These are phyloP conservation scores for Epinephelus moara DNA, from an alignment of 2,113 vertebrate species.

Conservation along the genomic window DNA sequence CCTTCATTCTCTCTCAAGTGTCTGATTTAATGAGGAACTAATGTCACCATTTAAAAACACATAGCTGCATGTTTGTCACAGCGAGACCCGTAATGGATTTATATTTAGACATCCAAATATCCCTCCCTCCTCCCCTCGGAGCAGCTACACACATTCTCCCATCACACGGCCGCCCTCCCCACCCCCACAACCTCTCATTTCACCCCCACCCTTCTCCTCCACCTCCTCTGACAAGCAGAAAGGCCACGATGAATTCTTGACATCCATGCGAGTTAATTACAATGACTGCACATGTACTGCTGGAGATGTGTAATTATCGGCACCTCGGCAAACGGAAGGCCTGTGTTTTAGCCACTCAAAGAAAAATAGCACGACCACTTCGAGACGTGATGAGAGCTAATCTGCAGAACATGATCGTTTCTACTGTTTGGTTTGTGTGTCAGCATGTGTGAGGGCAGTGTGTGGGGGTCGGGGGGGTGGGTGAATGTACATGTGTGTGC, in stretches of 20 bases:
- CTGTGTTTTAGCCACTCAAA: conserved; percentile 48
- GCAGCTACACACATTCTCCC: conserved; percentile 1
- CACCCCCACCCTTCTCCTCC: neutral
- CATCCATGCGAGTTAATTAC: conserved; percentile 81
- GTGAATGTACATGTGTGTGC: neutral
- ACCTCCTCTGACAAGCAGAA: conserved; percentile 34
- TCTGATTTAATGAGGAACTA: conserved; percentile 31
- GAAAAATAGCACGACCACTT: conserved; percentile 35
- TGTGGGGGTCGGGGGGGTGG: neutral
- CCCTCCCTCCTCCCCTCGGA: neutral
- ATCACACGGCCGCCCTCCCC: neutral
- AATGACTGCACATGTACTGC: conserved; percentile 69
- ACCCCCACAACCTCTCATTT: neutral
- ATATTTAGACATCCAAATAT: conserved; percentile 25
- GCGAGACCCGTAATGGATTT: conserved; percentile 20
- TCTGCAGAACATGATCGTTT: conserved; percentile 5
- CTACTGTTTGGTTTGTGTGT: conserved; percentile 18
- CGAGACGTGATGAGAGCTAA: conserved; percentile 26
- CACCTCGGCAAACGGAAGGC: conserved; percentile 42
- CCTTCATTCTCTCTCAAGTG: neutral
- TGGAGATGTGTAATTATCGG: conserved; percentile 79
- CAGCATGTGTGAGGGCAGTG: neutral
- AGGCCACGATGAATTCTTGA: conserved; percentile 75
- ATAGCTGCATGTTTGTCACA: conserved; percentile 32
- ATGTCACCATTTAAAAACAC: conserved; percentile 42